phyloP scores from a whole-genome alignment of 1,140 invertebrate species.

The Epicauta chinensis region DNA sequence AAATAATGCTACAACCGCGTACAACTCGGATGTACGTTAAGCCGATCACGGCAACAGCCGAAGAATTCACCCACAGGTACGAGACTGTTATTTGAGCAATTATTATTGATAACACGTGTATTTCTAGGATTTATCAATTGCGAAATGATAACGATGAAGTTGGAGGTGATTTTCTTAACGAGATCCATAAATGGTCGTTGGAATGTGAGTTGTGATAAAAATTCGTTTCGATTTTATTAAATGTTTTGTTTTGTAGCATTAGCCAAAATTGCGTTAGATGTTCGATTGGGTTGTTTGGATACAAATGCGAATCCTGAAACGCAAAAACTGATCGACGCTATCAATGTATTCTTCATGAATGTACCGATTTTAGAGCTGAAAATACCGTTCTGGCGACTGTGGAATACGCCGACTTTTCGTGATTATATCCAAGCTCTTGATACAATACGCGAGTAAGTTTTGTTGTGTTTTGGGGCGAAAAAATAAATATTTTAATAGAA shows the following conservation, averaged over 20 bases:
- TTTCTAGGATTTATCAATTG: conserved; percentile 53
- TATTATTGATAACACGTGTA: neutral
- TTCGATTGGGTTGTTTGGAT: conserved; percentile 79
- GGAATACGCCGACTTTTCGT: conserved; percentile 69
- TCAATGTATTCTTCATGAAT: conserved; percentile 74
- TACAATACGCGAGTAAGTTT: conserved; percentile 72
- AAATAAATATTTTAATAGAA: neutral
- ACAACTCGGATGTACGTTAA: conserved; percentile 69
- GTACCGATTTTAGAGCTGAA: conserved; percentile 77
- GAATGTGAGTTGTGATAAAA: conserved; percentile 60
- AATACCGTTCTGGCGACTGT: conserved; percentile 76
- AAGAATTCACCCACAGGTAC: conserved; percentile 64
- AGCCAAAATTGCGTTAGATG: conserved; percentile 75
- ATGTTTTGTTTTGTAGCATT: conserved; percentile 55
- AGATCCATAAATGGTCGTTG: conserved; percentile 69
- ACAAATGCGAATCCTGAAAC: conserved; percentile 64
- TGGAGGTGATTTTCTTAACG: conserved; percentile 65
- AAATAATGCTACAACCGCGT: conserved; percentile 69
- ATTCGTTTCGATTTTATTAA: neutral
- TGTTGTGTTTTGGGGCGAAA: too few relatives aligned
- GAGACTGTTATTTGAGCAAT: conserved; percentile 5
- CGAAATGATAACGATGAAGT: conserved; percentile 57
- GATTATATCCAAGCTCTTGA: conserved; percentile 78
- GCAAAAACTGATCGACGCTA: conserved; percentile 75
- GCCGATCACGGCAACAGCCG: conserved; percentile 67